Base-by-base conservation (phyloP, 92 coral and sea anemone genomes). In the Parazoanthus swiftii region DNA sequence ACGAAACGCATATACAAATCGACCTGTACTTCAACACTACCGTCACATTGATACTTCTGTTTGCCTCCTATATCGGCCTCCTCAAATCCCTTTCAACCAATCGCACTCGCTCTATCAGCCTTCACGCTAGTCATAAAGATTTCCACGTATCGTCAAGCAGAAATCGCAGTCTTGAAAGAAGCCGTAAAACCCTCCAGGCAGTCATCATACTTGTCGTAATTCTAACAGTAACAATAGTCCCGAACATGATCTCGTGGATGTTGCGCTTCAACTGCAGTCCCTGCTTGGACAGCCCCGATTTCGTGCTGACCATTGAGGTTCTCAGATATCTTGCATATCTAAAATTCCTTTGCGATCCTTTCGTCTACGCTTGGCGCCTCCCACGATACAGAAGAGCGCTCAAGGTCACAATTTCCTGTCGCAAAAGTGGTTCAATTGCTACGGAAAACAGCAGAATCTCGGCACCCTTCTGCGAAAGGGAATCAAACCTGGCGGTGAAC, bases 361-460 rank as follows among this genome's bases (percentile, higher is more conserved):
- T 91, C 33, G 94, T 91, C 8, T 91, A 91, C 37, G 94, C 94
- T 0, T 91, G 92, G 94, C 88, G 94, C 10, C 77, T 91, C 63
- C 89, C 91, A 11, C 84, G 89, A 39, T 91, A 89, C 68, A 88
- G 90, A 82, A 91, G 84, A 33, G 92, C 94, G 38, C 91, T 91
- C 2, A 86, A 79, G 90, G 63, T 42, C 25, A 82, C 77, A 38
- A 25, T 91, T 42, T 85, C 84, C 79, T 91, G 90, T 70, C 76
- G 66, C 6, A 71, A 46, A 2, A 68, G 63, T 44, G 67, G 54
- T n/a, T 29, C 87, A 23, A 23, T 10, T 42, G 79, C 26, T 51
- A 16, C 72, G 15, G 87, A 84, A 71, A 84, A 16, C 63, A 84
- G 46, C 46, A 36, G 79, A 35, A 71, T 16, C 78, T 70, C 86